phyloP scores from a whole-genome alignment of 2,888 invertebrate species.

The Harpalus rufipes region DNA sequence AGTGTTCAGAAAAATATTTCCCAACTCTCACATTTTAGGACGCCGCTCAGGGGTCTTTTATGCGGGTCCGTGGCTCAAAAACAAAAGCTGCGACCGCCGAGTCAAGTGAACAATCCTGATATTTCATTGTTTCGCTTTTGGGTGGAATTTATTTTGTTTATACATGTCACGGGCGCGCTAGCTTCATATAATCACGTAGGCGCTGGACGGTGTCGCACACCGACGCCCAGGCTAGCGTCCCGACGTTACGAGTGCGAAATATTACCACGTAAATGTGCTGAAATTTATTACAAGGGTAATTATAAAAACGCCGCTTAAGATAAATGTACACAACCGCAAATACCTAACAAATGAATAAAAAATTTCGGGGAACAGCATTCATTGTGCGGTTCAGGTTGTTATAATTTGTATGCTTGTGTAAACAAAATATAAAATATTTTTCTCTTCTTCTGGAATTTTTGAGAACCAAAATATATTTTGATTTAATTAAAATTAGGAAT shows the following conservation, averaged over 20 bases:
- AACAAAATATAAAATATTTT: no score
- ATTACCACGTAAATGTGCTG: slow-evolving; percentile 58
- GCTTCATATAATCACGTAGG: slow-evolving; percentile 55
- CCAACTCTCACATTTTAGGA: slow-evolving; percentile 18
- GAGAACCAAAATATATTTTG: no score
- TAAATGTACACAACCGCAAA: slow-evolving; percentile 41
- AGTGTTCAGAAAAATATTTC: slow-evolving; percentile 45
- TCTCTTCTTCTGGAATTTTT: no score
- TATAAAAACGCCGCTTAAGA: slow-evolving; percentile 62
- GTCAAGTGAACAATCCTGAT: slow-evolving; percentile 61
- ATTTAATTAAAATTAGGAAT: no score
- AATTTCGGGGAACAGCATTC: not conserved
- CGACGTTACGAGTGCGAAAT: slow-evolving; percentile 52
- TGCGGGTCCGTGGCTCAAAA: slow-evolving; percentile 36
- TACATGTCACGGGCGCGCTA: slow-evolving; percentile 53
- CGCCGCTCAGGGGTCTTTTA: slow-evolving; percentile 27
- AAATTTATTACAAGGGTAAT: slow-evolving; percentile 62
- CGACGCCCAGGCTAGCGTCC: slow-evolving; percentile 17
- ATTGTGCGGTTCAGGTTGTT: no score
- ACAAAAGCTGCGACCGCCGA: slow-evolving; percentile 46
- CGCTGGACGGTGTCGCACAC: not conserved
- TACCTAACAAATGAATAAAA: not conserved
- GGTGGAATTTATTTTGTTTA: slow-evolving; percentile 61
- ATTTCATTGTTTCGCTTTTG: slow-evolving; percentile 62
- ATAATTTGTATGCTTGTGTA: not conserved